Conservation (phyloP, 2,888 invertebrate species). For the Melitaea athalia region DNA sequence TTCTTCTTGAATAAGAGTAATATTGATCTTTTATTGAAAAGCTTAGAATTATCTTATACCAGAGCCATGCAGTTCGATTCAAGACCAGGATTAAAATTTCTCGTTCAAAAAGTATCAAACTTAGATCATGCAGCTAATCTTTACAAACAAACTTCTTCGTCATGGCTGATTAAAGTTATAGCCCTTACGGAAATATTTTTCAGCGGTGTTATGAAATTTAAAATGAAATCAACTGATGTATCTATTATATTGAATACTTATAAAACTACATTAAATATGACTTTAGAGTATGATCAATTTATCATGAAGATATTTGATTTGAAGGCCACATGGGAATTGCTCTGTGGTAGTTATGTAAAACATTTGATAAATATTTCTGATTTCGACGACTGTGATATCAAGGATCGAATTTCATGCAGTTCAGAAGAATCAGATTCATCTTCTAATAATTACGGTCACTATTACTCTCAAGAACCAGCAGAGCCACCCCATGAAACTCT, state of each 20-base stretch:
- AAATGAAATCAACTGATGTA: slow-evolving; percentile 83
- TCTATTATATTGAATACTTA: slow-evolving; percentile 84
- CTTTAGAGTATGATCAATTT: slow-evolving; percentile 81
- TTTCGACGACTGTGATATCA: slow-evolving; percentile 66
- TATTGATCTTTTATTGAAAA: slow-evolving; percentile 87
- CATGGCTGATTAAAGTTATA: slow-evolving; percentile 94
- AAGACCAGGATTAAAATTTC: slow-evolving; percentile 95
- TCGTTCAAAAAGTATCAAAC: slow-evolving; percentile 95
- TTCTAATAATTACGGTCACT: slow-evolving; percentile 68
- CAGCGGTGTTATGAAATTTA: slow-evolving; percentile 85
- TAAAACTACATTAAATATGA: slow-evolving; percentile 79
- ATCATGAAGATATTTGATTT: slow-evolving; percentile 83
- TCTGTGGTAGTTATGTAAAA: slow-evolving; percentile 82
- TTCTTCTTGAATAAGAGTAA: slow-evolving; percentile 83
- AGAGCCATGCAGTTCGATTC: slow-evolving; percentile 94
- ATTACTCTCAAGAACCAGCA: slow-evolving; percentile 53
- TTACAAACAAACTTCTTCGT: slow-evolving; percentile 95
- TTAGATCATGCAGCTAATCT: slow-evolving; percentile 93
- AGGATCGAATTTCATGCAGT: slow-evolving; percentile 67
- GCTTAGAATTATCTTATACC: slow-evolving; percentile 90
- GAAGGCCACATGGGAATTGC: slow-evolving; percentile 83
- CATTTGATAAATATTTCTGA: slow-evolving; percentile 68
- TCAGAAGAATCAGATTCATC: slow-evolving; percentile 70
- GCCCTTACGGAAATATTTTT: slow-evolving; percentile 93
- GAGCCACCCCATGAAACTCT: slow-evolving; percentile 26